Evolutionary conservation across 2,113 vertebrate genomes (phyloP).

Genomic region (Raphicerus campestris): DNA sequence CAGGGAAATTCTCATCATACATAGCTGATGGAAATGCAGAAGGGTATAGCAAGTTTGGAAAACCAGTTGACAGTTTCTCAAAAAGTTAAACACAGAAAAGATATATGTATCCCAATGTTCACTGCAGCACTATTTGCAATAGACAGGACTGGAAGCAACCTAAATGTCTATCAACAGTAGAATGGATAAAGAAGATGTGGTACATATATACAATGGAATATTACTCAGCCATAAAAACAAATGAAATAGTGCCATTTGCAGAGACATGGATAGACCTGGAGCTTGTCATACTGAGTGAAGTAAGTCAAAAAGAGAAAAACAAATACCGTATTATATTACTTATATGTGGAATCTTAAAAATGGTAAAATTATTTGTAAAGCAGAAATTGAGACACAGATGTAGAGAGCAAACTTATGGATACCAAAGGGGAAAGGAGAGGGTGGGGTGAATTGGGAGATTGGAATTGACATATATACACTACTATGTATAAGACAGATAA

Average conservation of each 20-base stretch:
- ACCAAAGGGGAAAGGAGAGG: neutral
- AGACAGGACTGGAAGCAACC: neutral
- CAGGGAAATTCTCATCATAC: neutral
- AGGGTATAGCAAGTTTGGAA: neutral
- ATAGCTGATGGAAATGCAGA: neutral
- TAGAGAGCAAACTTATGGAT: neutral
- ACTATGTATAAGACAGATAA: neutral
- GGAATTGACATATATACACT: neutral
- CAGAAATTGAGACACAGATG: neutral
- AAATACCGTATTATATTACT: neutral
- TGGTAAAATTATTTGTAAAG: neutral
- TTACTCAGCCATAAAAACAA: neutral
- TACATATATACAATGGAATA: neutral
- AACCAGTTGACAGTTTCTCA: neutral
- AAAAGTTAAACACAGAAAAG: neutral
- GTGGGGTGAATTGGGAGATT: neutral
- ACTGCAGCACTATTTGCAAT: neutral
- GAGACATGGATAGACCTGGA: neutral
- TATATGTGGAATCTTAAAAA: neutral
- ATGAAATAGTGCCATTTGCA: neutral
- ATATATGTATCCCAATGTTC: neutral
- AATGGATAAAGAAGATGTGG: neutral
- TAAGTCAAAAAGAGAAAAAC: neutral
- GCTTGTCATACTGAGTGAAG: neutral
- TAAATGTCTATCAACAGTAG: neutral